phyloP scores from a whole-genome alignment of 2,797 vertebrate genomes.

The Amphiprion clarkii region DNA sequence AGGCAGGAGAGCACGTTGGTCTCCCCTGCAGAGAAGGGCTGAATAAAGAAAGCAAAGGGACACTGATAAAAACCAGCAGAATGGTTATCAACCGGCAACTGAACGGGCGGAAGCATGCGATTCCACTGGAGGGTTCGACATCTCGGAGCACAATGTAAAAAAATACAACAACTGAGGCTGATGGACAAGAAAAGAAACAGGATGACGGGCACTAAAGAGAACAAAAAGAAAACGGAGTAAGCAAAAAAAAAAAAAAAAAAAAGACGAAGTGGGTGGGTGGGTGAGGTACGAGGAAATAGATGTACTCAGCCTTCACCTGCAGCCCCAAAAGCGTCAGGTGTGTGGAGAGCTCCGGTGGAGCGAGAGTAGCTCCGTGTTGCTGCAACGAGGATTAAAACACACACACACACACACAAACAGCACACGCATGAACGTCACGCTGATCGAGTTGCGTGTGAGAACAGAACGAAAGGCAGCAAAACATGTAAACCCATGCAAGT shows the following conservation, averaged over 20 bases:
- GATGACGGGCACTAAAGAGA: slow-evolving; percentile 39
- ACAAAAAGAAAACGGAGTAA: slow-evolving; percentile 38
- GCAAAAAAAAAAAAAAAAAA: slow-evolving; percentile 29
- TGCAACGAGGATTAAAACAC: slow-evolving; percentile 91
- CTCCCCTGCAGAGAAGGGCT: slow-evolving; percentile 51
- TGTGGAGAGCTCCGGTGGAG: slow-evolving; percentile 97
- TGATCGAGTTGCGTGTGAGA: slow-evolving; percentile 35
- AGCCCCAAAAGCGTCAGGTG: slow-evolving; percentile 94
- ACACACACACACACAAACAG: slow-evolving; percentile 66
- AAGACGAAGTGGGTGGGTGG: slow-evolving; percentile 72
- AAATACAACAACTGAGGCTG: slow-evolving; percentile 29
- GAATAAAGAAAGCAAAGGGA: slow-evolving; percentile 58
- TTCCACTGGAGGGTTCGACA: slow-evolving; percentile 63
- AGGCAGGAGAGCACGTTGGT: slow-evolving; percentile 43
- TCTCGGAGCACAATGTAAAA: slow-evolving; percentile 64
- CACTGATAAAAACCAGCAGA: slow-evolving; percentile 45
- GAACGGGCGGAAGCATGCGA: slow-evolving; percentile 82
- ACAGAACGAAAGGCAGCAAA: slow-evolving; percentile 49
- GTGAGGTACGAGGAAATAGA: slow-evolving; percentile 80
- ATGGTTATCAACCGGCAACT: slow-evolving; percentile 63
- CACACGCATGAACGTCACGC: slow-evolving; percentile 35
- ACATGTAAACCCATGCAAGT: slow-evolving; percentile 39
- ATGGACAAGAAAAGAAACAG: slow-evolving; percentile 56
- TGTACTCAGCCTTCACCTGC: slow-evolving; percentile 98
- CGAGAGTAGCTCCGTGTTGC: slow-evolving; percentile 98